Percentiles rank a stretch among this genome's conserved stretches.
phyloP scores from a whole-genome alignment of 1,140 invertebrate genomes.

The Musca domestica region DNA sequence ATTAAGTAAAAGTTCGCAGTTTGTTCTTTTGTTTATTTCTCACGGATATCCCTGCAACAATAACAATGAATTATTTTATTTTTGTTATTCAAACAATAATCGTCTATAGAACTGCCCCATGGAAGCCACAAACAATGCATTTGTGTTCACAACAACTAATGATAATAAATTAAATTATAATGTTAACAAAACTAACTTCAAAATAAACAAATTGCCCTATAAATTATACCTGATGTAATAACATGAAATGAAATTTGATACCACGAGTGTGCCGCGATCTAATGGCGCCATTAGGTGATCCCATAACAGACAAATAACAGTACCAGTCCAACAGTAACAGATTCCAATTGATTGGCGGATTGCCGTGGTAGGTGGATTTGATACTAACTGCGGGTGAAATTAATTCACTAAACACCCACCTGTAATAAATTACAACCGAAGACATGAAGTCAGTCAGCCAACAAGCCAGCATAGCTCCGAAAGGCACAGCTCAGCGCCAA shows the following conservation, averaged over 20 bases:
- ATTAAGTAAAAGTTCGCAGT: no score
- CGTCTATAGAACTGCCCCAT: not conserved
- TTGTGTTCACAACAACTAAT: not conserved
- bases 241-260: slow-evolving; percentile 17
- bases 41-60: slow-evolving; percentile 6
- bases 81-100: not conserved
- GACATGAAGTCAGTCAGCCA: no score
- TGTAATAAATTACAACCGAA: no score
- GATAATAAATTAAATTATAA: slow-evolving; percentile 9
- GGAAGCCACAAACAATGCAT: not conserved
- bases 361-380: no score
- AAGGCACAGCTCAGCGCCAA: no score
- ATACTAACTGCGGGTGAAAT: no score
- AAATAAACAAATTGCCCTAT: slow-evolving; percentile 19
- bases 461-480: no score
- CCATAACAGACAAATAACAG: not conserved
- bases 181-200: slow-evolving; percentile 11
- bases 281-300: not conserved
- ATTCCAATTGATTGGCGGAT: no score
- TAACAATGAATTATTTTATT: not conserved
- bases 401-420: no score
- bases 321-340: no score
- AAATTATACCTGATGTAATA: slow-evolving; percentile 5
- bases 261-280: not conserved
- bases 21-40: not conserved